Percentiles rank a stretch among this genome's conserved stretches.
These are phyloP conservation scores for Dendrocopos noguchii DNA, from an alignment of 2,113 vertebrate genomes.

Conservation along the genomic window DNA sequence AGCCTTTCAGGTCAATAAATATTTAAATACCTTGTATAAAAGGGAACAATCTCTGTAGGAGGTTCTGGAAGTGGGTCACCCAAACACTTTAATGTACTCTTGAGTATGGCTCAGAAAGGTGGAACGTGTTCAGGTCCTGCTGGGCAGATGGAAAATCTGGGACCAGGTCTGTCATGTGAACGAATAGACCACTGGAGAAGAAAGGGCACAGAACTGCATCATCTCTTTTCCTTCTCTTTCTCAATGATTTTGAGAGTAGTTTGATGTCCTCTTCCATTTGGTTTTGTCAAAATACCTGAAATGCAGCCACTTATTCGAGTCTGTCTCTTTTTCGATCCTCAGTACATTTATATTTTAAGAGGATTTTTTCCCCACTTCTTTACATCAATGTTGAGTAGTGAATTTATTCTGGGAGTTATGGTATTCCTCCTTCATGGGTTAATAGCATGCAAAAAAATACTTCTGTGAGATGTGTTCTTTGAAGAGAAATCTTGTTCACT, in stretches of 20 bases:
- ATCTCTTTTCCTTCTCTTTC: background rate
- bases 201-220: background rate
- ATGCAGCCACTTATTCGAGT: background rate
- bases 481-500: background rate
- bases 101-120: background rate
- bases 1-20: constrained; percentile 16
- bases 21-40: constrained; percentile 20
- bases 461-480: background rate
- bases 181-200: background rate
- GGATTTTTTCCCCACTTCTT: background rate
- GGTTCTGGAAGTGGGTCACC: constrained; percentile 17
- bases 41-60: background rate
- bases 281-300: background rate
- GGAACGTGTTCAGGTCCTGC: background rate
- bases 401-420: background rate
- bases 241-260: background rate
- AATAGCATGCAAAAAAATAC: background rate
- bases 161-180: background rate
- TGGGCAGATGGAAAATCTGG: background rate
- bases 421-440: background rate
- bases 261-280: background rate
- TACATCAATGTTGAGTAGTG: background rate
- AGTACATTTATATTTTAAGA: background rate
- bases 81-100: background rate
- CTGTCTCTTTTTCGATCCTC: background rate